Base-by-base conservation (phyloP, 2,888 invertebrate genomes). In the Eledone cirrhosa region DNA sequence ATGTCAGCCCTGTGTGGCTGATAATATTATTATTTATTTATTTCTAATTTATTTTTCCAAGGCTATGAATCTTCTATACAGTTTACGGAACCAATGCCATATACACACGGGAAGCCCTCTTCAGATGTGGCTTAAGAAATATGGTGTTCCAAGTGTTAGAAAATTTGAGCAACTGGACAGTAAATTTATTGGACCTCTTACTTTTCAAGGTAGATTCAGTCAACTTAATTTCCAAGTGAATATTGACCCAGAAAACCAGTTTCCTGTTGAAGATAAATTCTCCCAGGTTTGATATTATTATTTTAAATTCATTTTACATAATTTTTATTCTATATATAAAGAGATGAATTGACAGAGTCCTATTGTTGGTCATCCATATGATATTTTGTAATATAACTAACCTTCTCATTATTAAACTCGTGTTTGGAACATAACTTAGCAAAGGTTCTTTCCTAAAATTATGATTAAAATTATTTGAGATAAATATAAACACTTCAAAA, bases 21-120 rank as follows among this genome's bases (percentile, higher is more conserved):
- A n/a, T n/a, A n/a, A n/a, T n/a, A n/a, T n/a, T n/a, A n/a, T n/a
- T n/a, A n/a, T n/a, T n/a, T n/a, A n/a, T n/a, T n/a, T n/a, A n/a
- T n/a, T n/a, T n/a, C n/a, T n/a, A n/a, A n/a, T n/a, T 41, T 41
- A 41, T 41, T 41, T 41, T 41, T 83, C 86, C 29, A 85, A 93
- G 93, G 98, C 98, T 4, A 98, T 98, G 94, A 97, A 97, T 92
- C 93, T 97, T 79, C 92, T 98, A 2, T 95, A 96, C 90, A 93
- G 94, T 87, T 91, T 98, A 79, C 94, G 94, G 87, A 94, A 95
- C 91, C 94, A 89, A 24, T 86, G 88, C 94, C 93, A 93, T 79
- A 95, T 95, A 89, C 93, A 96, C 83, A 93, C 95, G 87, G 93
- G 95, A 84, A 96, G 97, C 0, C 97, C 98, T 0, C 91, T 98